phyloP scores from a whole-genome alignment of 2,797 vertebrate genomes.

The Eleutherodactylus coqui region DNA sequence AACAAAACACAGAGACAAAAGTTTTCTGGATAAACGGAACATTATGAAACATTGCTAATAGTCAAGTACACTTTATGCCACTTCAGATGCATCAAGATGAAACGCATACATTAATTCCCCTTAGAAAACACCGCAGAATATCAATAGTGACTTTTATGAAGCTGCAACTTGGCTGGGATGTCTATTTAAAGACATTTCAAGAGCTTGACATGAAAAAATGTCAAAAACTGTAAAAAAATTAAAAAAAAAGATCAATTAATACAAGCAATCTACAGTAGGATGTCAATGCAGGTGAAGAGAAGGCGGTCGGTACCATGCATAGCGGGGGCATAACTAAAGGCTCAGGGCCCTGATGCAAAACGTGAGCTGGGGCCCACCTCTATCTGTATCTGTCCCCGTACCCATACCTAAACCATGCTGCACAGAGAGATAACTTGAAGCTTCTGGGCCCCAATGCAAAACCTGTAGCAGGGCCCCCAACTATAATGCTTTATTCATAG shows the following conservation, averaged over 20 bases:
- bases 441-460: too few relatives aligned
- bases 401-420: too few relatives aligned
- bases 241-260: not conserved
- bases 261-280: not conserved
- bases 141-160: not conserved
- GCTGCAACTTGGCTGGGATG: conserved; percentile 24
- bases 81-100: conserved; percentile 26
- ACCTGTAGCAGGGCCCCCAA: too few relatives aligned
- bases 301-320: not conserved
- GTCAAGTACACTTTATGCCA: conserved; percentile 17
- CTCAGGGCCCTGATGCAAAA: too few relatives aligned
- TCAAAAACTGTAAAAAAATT: not conserved
- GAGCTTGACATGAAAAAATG: not conserved
- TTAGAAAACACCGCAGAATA: conserved; percentile 15
- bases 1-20: not conserved
- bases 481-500: too few relatives aligned
- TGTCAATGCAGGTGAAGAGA: not conserved
- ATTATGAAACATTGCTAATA: not conserved
- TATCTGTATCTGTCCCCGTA: too few relatives aligned
- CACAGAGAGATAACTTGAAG: too few relatives aligned
- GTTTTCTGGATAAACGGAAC: not conserved
- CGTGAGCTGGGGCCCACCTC: too few relatives aligned
- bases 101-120: conserved; percentile 18
- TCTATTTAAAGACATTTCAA: conserved; percentile 20
- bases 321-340: too few relatives aligned